Base-by-base conservation (phyloP, 2,888 invertebrate species). In the Drosophila macrospina region DNA sequence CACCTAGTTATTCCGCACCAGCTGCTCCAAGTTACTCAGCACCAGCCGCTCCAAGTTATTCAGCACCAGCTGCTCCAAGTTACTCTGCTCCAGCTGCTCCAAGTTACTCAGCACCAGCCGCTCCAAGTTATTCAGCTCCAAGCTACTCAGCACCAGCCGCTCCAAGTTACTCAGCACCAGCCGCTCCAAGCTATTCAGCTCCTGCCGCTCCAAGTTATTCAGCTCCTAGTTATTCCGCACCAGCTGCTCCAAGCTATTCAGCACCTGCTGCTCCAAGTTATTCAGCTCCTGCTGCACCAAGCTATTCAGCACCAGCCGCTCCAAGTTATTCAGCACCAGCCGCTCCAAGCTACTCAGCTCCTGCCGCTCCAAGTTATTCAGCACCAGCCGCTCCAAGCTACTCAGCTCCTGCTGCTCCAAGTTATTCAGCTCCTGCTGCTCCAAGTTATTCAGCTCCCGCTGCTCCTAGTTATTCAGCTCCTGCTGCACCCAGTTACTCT, bases 1-100 rank as follows among this genome's bases (percentile, higher is more conserved):
- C 75, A n/a, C n/a, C n/a, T n/a, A 13, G 11, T 1, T 73, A 77
- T 42, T 50, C 75, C 6, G 76, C 75, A 1, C 63, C 76, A 0
- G 42, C 44, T 0, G 42, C 67, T 0, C 13, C 30, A 1, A 52
- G 45, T 0, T 73, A 74, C 10, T 65, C 74, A 11, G 61, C 74
- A 0, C 64, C 70, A 0, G 37, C 55, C 0, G 54, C 56, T 6
- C 39, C 61, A 0, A 57, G 57, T 0, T 71, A 78, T n/a, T 68
- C 71, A 24, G 71, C 73, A 5, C 64, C 59, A 0, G 39, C 70
- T 0, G 44, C 70, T 5, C 55, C 50, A 0, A 44, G 60, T 0
- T 75, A 75, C 13, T 66, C 77, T 37, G 67, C 60, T 0, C 66
- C 65, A 0, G 39, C 54, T 0, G 50, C 32, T 1, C 48, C 85